Evolutionary conservation across 2,113 vertebrate genomes (phyloP).

Genomic region (Pygoscelis antarcticus): DNA sequence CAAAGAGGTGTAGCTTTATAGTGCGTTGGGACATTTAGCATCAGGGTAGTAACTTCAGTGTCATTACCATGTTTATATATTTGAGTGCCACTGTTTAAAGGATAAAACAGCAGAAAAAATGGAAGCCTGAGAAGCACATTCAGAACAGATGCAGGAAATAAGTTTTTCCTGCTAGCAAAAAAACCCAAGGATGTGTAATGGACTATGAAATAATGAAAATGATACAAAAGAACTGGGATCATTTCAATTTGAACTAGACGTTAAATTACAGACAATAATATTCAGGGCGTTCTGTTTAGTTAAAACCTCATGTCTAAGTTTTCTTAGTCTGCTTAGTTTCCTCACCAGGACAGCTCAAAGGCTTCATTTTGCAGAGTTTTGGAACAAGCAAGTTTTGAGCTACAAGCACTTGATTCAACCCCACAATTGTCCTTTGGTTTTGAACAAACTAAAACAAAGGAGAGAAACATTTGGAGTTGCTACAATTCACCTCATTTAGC

Average conservation of each 20-base stretch:
- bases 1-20: background rate
- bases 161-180: background rate
- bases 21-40: background rate
- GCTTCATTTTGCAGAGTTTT: background rate
- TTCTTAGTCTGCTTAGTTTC: background rate
- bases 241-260: background rate
- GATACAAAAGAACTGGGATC: background rate
- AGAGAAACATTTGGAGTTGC: background rate
- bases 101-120: background rate
- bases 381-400: background rate
- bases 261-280: background rate
- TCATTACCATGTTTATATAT: background rate
- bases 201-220: background rate
- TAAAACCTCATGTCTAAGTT: background rate
- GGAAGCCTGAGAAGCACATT: background rate
- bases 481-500: background rate
- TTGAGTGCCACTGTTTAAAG: background rate
- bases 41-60: background rate
- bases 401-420: background rate
- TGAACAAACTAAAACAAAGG: background rate
- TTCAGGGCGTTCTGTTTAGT: background rate
- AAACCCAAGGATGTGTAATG: accelerated
- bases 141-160: background rate
- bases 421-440: background rate
- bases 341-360: background rate